Conservation (phyloP, 2,113 vertebrate genomes). For the Actenoides lindsayi region DNA sequence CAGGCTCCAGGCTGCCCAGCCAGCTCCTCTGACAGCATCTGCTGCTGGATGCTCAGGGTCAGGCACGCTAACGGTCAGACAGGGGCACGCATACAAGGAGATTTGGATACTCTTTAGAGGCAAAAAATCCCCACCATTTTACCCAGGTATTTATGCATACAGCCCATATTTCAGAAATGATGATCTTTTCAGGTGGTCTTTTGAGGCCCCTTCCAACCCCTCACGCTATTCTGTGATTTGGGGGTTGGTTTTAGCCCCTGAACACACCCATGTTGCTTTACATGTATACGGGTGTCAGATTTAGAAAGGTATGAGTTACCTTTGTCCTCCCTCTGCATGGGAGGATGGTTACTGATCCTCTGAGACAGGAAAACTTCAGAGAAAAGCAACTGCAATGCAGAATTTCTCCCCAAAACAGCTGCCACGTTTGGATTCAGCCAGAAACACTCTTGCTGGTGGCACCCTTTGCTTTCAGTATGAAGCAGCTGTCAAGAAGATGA, state of each 20-base stretch:
- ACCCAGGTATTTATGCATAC: fast-evolving
- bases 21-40: not conserved
- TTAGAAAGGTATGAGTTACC: not conserved
- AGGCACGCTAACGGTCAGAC: not conserved
- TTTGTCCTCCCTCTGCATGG: not conserved
- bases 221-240: not conserved
- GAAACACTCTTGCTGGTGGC: not conserved
- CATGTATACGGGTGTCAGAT: not conserved
- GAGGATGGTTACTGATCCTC: not conserved
- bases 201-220: too few relatives aligned
- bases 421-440: not conserved
- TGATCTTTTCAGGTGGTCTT: too few relatives aligned
- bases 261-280: not conserved
- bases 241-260: not conserved
- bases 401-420: not conserved
- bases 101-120: not conserved
- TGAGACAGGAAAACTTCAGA: not conserved
- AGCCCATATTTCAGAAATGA: not conserved
- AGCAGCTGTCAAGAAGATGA: not conserved
- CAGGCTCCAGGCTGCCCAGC: not conserved
- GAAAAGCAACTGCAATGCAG: not conserved
- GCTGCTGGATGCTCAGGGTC: not conserved
- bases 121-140: not conserved
- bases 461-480: not conserved
- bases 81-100: not conserved